Evolutionary conservation across 2,797 vertebrate species (phyloP), one percentile per base, ranked within the genome.

Genomic region (Cynopterus sphinx): DNA sequence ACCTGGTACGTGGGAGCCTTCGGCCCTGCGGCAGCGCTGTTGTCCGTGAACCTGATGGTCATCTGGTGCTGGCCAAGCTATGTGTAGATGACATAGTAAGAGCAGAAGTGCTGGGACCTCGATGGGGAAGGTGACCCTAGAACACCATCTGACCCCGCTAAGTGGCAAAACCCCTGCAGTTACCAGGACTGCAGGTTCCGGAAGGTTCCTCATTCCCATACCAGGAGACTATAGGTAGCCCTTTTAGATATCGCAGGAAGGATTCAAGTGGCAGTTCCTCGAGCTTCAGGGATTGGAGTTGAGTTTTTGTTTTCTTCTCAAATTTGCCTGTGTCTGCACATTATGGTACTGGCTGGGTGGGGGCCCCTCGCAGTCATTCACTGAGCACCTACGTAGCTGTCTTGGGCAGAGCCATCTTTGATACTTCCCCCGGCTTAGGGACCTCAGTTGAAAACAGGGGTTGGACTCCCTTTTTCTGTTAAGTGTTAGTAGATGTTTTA

Each of bases 11-110:
- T 82, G 2, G 83, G 0, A 0, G 92, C 97, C 2, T 15, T 43
- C 33, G 61, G 71, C 24, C 59, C 95, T 17, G 26, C 49, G 39
- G 22, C 0, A 2, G 96, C 84, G 8, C 81, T 67, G 63, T 96
- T 96, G 33, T 97, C n/a, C 28, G 77, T 8, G 68, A 98, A 36
- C 68, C 22, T 95, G 78, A 98, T 21, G 51, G 84, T 97, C 41
- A 98, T 75, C 26, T 93, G 92, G 31, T 97, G 74, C 39, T 93
- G 97, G 12, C 87, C 97, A n/a, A 87, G 19, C 98, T 98, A 12
- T 12, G 65, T 49, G 26, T 2, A 87, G 10, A 67, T 16, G 31
- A 67, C 22, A 61, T 3, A 57, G 13, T 15, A 53, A 79, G 10
- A 90, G 59, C 7, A 87, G 6, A 41, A 41, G 2, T n/a, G 9